Base-by-base conservation (phyloP, 2,888 invertebrate species). In the Epistrophella euchroma region DNA sequence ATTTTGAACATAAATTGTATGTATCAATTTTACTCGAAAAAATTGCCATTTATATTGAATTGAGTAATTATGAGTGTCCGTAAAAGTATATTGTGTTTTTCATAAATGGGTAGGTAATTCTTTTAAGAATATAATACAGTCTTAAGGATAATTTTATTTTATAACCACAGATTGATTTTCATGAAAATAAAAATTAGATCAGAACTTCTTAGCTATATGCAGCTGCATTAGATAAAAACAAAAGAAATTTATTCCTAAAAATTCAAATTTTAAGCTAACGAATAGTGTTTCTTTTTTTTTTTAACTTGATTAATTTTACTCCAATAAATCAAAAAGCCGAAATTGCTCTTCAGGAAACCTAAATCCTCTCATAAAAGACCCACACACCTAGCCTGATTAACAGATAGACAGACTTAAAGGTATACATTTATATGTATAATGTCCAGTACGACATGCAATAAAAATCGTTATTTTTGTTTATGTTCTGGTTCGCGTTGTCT, bases 291-390 rank as follows among this genome's bases (percentile, higher is more conserved):
- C 7, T 22, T 19, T 43, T 58, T 10, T 5, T 40, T 13, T 5
- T 17, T 0, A 66, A 35, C 35, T 32, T 68, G 50, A 68, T 52
- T 37, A n/a, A 28, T 32, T 32, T 45, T 17, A 17, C 28, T 80
- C 62, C 72, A 85, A 85, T 85, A 85, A 80, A 85, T 85, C 85
- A 80, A 85, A 80, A 76, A 66, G 60, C 76, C 85, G 76, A 75
- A 45, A 68, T 58, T 64, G 71, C 52, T 62, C 68, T 47, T 5
- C 35, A 43, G 40, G 40, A 35, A 28, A 70, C 43, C 25, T 19
- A 60, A 43, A 60, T 68, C 7, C n/a, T 35, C 28, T 35, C 28
- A 47, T 60, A 60, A 40, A 35, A 60, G n/a, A 22, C 43, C 58
- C 25, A 75, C 70, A 55, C 75, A 19, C 43, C 43, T 45, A 68